Evolutionary conservation across 2,113 vertebrate species (phyloP).

Genomic region (Thermophis baileyi): DNA sequence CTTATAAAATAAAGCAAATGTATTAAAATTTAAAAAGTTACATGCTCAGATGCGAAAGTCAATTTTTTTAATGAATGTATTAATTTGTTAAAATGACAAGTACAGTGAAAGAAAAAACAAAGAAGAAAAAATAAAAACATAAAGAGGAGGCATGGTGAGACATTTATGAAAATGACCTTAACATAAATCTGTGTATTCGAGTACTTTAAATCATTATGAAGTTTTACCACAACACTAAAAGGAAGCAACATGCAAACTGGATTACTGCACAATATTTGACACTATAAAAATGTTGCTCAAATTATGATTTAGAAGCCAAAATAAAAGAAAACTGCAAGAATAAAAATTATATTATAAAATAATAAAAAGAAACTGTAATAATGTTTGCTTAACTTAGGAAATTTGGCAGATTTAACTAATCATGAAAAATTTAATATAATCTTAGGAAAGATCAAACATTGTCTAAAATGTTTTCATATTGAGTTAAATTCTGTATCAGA

Average conservation of each 20-base stretch:
- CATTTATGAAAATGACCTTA: not conserved
- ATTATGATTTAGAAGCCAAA: not conserved
- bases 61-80: not conserved
- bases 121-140: not conserved
- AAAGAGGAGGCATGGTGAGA: not conserved
- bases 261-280: not conserved
- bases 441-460: not conserved
- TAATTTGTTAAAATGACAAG: not conserved
- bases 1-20: not conserved
- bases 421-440: not conserved
- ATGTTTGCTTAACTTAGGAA: not conserved
- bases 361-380: not conserved
- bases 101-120: not conserved
- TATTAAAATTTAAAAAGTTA: not conserved
- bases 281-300: not conserved
- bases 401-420: not conserved
- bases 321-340: not conserved
- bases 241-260: not conserved
- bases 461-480: not conserved
- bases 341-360: not conserved
- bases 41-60: not conserved
- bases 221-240: not conserved
- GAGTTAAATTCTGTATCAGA: not conserved
- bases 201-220: not conserved
- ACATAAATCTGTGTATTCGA: not conserved